Evolutionary conservation across 2,888 invertebrate genomes (phyloP).

Genomic region (Eutolmus rufibarbis): DNA sequence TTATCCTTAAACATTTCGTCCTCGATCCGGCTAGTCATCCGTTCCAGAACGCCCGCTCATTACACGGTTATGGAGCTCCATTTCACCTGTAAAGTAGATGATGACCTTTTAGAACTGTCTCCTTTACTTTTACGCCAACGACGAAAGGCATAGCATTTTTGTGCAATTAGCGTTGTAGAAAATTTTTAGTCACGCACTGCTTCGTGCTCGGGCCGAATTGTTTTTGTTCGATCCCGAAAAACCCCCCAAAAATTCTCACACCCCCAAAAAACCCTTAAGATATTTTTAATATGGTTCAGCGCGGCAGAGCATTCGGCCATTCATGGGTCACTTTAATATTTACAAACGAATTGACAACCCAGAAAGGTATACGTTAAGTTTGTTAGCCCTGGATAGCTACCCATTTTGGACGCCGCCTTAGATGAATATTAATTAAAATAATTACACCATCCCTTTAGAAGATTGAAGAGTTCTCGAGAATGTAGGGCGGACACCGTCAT

Average conservation of each 20-base stretch:
- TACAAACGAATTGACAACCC: background rate
- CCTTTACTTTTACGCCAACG: background rate
- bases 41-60: background rate
- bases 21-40: background rate
- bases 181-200: conserved; percentile 31
- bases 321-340: background rate
- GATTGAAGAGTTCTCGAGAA: conserved; percentile 25
- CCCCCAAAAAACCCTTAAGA: background rate
- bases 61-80: background rate
- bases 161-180: background rate
- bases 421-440: conserved; percentile 37
- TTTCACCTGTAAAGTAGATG: conserved; percentile 17
- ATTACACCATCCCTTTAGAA: conserved; percentile 6
- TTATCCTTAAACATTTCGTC: conserved; percentile 29
- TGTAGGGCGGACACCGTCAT: background rate
- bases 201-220: background rate
- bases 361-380: background rate
- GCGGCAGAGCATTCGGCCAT: background rate
- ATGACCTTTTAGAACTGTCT: background rate
- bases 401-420: background rate
- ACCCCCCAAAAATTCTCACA: background rate
- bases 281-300: background rate
- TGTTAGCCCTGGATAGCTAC: background rate
- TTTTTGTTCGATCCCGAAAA: background rate
- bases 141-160: background rate